phyloP scores from a whole-genome alignment of 1,140 invertebrate species.

The Camponotus floridanus region DNA sequence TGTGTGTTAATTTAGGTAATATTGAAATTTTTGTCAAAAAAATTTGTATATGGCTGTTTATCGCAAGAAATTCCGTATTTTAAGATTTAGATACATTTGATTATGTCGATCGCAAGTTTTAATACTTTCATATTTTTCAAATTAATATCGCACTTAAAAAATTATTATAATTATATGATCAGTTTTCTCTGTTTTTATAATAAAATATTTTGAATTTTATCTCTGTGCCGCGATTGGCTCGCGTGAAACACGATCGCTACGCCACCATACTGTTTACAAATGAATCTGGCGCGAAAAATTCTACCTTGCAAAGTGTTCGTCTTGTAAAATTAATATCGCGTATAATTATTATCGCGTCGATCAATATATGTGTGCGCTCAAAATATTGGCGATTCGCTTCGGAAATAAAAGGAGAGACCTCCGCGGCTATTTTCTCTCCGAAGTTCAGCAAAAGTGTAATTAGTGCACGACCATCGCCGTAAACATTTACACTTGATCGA shows the following conservation, averaged over 20 bases:
- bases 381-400: neutral
- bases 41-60: too few species aligned
- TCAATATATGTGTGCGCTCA: neutral
- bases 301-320: neutral
- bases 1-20: too few species aligned
- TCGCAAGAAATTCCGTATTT: too few species aligned
- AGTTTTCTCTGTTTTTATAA: too few species aligned
- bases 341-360: neutral
- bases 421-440: neutral
- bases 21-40: too few species aligned
- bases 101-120: neutral
- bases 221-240: neutral
- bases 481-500: too few species aligned
- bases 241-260: neutral
- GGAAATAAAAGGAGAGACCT: neutral
- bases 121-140: neutral
- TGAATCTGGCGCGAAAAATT: neutral
- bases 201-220: slow-evolving; percentile 2
- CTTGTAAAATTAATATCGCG: neutral
- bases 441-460: too few species aligned
- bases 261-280: neutral
- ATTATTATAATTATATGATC: too few species aligned
- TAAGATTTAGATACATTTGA: too few species aligned
- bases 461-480: too few species aligned
- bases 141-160: neutral